These are phyloP conservation scores for Thamnophis sirtalis DNA, from an alignment of 2,113 vertebrate species.

Conservation along the genomic window DNA sequence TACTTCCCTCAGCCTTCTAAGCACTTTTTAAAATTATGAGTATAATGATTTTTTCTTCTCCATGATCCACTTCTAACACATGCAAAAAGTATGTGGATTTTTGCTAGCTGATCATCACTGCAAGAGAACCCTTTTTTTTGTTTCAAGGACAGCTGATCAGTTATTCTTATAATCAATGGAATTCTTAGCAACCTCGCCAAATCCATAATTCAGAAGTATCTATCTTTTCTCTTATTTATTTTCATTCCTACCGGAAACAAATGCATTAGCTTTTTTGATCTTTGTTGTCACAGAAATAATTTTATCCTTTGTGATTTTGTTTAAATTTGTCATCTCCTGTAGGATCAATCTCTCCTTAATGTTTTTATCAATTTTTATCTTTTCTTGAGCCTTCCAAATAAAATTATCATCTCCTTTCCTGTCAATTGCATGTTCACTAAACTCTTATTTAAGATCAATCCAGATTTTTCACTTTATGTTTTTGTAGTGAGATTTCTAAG, in stretches of 20 bases:
- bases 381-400: neutral
- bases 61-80: neutral
- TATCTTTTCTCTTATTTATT: neutral
- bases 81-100: neutral
- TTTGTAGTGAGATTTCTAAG: neutral
- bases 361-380: neutral
- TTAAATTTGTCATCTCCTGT: neutral
- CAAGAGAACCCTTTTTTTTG: neutral
- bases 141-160: neutral
- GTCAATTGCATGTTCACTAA: neutral
- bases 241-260: neutral
- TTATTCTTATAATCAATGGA: neutral
- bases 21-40: neutral
- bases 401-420: neutral
- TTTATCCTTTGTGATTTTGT: neutral
- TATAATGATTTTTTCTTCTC: neutral
- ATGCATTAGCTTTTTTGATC: neutral
- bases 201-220: neutral
- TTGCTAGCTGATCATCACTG: neutral
- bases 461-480: neutral
- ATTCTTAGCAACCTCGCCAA: neutral
- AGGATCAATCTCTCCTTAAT: neutral
- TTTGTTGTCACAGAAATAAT: neutral
- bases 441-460: neutral
- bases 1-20: neutral